phyloP scores from a whole-genome alignment of 2,888 invertebrate species.

The Pseudoips prasinana region DNA sequence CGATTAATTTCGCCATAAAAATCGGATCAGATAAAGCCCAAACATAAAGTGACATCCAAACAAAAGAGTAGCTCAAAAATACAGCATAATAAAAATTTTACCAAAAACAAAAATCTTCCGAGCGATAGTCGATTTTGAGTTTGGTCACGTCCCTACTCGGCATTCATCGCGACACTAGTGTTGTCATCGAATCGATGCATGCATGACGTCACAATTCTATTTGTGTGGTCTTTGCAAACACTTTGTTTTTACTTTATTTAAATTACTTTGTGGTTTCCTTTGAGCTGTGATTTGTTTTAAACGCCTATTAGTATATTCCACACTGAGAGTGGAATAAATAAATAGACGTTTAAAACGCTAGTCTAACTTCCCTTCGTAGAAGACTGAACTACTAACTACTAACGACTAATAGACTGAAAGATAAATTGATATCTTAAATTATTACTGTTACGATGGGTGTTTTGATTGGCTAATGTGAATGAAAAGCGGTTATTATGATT shows the following conservation, averaged over 20 bases:
- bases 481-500: too few relatives aligned
- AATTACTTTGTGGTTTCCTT: too few relatives aligned
- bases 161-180: slow-evolving; percentile 34
- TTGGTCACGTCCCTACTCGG: slow-evolving; percentile 43
- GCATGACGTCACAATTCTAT: slow-evolving; percentile 44
- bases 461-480: too few relatives aligned
- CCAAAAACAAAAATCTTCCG: slow-evolving; percentile 30
- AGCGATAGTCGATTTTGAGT: slow-evolving; percentile 30
- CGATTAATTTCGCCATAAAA: slow-evolving; percentile 31
- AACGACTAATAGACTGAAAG: too few relatives aligned
- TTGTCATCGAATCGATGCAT: slow-evolving; percentile 37
- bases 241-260: background rate
- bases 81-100: slow-evolving; percentile 27
- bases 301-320: too few relatives aligned
- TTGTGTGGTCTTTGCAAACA: slow-evolving; percentile 46
- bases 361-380: too few relatives aligned
- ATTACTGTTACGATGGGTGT: too few relatives aligned
- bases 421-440: too few relatives aligned
- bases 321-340: too few relatives aligned
- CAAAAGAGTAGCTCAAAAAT: slow-evolving; percentile 18
- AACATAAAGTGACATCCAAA: slow-evolving; percentile 23
- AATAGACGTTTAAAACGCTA: too few relatives aligned
- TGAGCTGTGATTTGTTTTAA: too few relatives aligned
- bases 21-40: slow-evolving; percentile 28
- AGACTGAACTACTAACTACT: too few relatives aligned